Evolutionary conservation across 2,113 vertebrate species (phyloP).

Genomic region (Anarrhichthys ocellatus): DNA sequence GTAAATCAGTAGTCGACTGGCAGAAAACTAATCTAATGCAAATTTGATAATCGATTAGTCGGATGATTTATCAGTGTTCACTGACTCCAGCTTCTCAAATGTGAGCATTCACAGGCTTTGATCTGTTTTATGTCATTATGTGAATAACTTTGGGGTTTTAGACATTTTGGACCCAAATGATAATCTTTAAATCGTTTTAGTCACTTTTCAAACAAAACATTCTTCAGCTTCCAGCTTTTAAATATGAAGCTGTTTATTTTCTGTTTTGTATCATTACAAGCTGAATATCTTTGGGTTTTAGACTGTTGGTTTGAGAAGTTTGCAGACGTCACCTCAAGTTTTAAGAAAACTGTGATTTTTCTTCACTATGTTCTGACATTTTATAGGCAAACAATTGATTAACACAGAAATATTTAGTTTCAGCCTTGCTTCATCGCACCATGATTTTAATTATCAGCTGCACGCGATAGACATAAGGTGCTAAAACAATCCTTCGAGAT

Average conservation of each 20-base stretch:
- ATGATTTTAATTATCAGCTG: neutral
- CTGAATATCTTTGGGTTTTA: neutral
- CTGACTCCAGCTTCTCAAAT: neutral
- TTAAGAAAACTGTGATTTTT: neutral
- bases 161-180: too few species aligned
- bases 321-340: neutral
- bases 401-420: neutral
- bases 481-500: neutral
- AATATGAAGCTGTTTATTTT: neutral
- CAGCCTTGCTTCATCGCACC: neutral
- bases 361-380: neutral
- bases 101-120: neutral
- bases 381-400: neutral
- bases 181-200: neutral
- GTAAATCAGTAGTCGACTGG: neutral
- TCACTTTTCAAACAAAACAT: neutral
- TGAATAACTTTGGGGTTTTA: neutral
- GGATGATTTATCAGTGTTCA: neutral
- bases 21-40: neutral
- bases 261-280: neutral
- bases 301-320: neutral
- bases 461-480: neutral
- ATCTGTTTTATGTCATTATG: neutral
- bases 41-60: neutral
- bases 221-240: neutral